Conservation (phyloP, 2,113 vertebrate genomes). For the Xenopus borealis region DNA sequence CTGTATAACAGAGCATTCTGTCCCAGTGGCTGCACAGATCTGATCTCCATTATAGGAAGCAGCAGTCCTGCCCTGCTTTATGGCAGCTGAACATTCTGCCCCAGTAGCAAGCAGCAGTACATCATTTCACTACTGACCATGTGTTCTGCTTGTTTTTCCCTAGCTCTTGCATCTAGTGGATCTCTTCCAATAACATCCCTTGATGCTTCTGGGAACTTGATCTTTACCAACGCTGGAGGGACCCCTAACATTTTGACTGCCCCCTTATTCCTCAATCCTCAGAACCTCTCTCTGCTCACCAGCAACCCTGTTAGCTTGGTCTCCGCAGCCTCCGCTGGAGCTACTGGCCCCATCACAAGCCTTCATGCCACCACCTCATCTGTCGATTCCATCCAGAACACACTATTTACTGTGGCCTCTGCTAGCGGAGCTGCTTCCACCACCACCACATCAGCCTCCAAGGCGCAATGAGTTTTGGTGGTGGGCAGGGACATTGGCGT, state of each 20-base stretch:
- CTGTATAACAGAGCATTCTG: too few species aligned
- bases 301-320: conserved; percentile 97
- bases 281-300: conserved; percentile 98
- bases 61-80: too few species aligned
- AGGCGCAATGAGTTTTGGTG: conserved; percentile 86
- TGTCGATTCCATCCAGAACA: conserved; percentile 79
- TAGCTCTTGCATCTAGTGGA: conserved; percentile 91
- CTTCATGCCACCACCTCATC: conserved; percentile 83
- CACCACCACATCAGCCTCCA: conserved; percentile 95
- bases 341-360: conserved; percentile 75
- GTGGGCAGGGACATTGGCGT: conserved; percentile 47
- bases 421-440: conserved; percentile 80
- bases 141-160: neutral
- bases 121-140: neutral
- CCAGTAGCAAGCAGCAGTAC: too few species aligned
- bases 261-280: conserved; percentile 95
- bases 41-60: too few species aligned
- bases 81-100: neutral
- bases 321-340: conserved; percentile 78
- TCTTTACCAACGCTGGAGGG: conserved; percentile 86
- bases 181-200: conserved; percentile 94
- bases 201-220: conserved; percentile 88
- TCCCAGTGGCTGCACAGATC: too few species aligned
- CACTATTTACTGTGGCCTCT: conserved; percentile 79
- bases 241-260: conserved; percentile 91